Conservation (phyloP, 2,888 invertebrate genomes). For the Onthophagus sagittarius region DNA sequence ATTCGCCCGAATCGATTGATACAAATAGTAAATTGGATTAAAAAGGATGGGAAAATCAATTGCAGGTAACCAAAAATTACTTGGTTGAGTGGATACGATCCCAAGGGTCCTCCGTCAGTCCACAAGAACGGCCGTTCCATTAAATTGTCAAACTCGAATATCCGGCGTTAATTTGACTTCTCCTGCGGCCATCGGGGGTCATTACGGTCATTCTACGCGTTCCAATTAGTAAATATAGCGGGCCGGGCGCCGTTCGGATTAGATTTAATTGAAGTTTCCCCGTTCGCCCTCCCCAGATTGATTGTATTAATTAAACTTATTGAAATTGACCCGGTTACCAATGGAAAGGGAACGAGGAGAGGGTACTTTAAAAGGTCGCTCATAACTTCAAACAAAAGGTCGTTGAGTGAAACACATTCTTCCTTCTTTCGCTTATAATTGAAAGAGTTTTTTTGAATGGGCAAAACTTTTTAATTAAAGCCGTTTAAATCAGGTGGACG, state of each 20-base stretch:
- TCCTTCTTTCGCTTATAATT: background rate
- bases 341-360: background rate
- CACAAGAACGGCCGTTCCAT: background rate
- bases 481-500: background rate
- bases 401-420: background rate
- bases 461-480: background rate
- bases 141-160: conserved; percentile 1
- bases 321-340: conserved; percentile 36
- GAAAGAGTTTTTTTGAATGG: background rate
- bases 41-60: background rate
- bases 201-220: conserved; percentile 11
- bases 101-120: background rate
- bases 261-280: conserved; percentile 22
- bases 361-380: background rate
- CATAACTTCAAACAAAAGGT: background rate
- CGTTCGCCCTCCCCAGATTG: conserved; percentile 31
- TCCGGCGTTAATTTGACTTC: conserved; percentile 2
- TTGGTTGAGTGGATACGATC: background rate
- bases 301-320: conserved; percentile 43
- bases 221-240: conserved; percentile 13
- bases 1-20: background rate
- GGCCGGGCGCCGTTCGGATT: conserved; percentile 11
- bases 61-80: background rate
- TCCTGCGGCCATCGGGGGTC: conserved; percentile 5
- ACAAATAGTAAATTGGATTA: background rate